A percentile compares a stretch with the other conserved stretches of the same genome.
Evolutionary conservation across 2,888 invertebrate genomes (phyloP).

Genomic region (Xanthia togata): DNA sequence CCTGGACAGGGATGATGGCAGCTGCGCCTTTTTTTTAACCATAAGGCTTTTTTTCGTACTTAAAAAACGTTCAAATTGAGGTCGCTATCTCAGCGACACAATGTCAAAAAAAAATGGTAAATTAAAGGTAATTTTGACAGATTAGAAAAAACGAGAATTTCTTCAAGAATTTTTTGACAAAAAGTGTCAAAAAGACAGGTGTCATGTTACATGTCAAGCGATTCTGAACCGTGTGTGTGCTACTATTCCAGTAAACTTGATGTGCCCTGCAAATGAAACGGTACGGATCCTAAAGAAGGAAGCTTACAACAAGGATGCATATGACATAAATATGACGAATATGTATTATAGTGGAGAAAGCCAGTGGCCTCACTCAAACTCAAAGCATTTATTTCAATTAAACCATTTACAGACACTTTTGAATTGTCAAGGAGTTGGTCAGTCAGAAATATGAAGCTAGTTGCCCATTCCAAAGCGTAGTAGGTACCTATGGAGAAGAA

Average conservation of each 20-base stretch:
- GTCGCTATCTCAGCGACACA: too few relatives aligned
- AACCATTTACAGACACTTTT: too few relatives aligned
- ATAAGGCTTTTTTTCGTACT: too few relatives aligned
- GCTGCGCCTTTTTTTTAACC: too few relatives aligned
- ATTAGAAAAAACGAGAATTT: neutral
- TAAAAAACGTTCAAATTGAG: too few relatives aligned
- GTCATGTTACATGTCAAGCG: neutral
- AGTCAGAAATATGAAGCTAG: too few relatives aligned
- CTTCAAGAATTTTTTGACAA: neutral
- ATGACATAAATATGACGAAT: neutral
- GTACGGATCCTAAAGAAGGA: neutral
- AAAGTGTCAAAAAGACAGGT: neutral
- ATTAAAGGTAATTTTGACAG: neutral
- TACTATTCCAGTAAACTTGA: neutral
- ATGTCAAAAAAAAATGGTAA: neutral
- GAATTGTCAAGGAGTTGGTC: too few relatives aligned
- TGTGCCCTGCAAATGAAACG: neutral
- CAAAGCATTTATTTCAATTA: too few relatives aligned
- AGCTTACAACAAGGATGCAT: neutral
- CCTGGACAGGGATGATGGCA: too few relatives aligned
- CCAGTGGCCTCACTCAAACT: too few relatives aligned
- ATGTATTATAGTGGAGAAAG: neutral
- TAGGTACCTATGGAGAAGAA: too few relatives aligned
- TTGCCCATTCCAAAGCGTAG: too few relatives aligned
- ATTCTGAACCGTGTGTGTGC: neutral